Evolutionary conservation across 1,140 invertebrate species (phyloP).

Genomic region (Drosophila arawakana): DNA sequence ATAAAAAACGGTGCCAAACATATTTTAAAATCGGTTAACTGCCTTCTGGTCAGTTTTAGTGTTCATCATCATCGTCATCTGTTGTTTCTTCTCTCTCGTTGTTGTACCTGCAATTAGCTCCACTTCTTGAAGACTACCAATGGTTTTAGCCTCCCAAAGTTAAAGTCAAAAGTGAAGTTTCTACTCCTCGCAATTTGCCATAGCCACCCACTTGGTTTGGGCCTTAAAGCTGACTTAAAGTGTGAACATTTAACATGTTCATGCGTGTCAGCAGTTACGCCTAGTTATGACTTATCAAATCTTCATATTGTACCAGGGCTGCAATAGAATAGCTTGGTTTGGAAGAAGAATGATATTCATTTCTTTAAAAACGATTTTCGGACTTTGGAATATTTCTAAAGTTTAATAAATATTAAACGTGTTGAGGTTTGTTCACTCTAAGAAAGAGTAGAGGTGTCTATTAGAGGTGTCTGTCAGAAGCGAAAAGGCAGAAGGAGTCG

Average conservation of each 20-base stretch:
- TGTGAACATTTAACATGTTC: conserved; percentile 46
- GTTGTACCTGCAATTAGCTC: conserved; percentile 49
- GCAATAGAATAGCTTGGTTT: neutral
- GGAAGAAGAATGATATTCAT: neutral
- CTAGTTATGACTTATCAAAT: conserved; percentile 80
- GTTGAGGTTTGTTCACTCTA: no score
- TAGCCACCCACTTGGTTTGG: conserved; percentile 40
- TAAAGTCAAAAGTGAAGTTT: neutral
- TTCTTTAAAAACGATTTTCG: neutral
- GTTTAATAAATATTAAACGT: no score
- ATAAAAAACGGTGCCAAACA: conserved; percentile 66
- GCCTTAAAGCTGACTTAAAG: neutral
- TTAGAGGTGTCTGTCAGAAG: no score
- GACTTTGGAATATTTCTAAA: no score
- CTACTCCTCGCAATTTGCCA: neutral
- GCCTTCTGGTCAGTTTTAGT: conserved; percentile 61
- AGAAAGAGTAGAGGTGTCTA: no score
- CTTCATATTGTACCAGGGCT: conserved; percentile 27
- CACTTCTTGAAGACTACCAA: conserved; percentile 53
- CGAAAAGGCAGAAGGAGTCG: no score
- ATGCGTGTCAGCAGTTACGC: conserved; percentile 63
- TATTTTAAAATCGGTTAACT: conserved; percentile 80
- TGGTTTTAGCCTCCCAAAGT: neutral
- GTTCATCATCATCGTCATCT: conserved; percentile 28
- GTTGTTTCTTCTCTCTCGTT: conserved; percentile 6